Percentiles rank a stretch among this genome's conserved stretches.
Evolutionary conservation across 2,888 invertebrate species (phyloP).

Genomic region (Leptopilina drosophilae): DNA sequence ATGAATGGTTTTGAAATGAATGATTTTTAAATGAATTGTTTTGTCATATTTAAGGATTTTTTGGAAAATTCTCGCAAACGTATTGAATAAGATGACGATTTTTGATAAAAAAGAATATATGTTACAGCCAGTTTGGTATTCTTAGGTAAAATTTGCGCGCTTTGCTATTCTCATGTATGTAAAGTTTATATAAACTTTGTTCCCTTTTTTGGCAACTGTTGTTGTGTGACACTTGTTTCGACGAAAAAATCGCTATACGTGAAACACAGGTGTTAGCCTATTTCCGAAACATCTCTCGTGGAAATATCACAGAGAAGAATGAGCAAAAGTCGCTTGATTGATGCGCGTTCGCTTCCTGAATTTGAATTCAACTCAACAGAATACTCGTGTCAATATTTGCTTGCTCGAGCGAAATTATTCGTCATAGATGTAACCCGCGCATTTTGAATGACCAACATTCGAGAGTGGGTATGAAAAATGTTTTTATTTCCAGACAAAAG

Average conservation of each 20-base stretch:
- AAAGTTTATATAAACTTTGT: conserved; percentile 10
- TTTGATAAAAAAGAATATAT: no score
- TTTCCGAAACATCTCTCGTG: conserved; percentile 24
- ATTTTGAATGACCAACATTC: conserved; percentile 24
- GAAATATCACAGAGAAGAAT: conserved; percentile 34
- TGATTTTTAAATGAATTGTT: no score
- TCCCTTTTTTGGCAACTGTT: neutral
- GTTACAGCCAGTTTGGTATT: neutral
- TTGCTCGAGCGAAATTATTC: conserved; percentile 36
- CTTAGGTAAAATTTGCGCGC: conserved; percentile 4
- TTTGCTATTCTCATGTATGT: neutral
- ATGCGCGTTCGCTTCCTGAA: conserved; percentile 34
- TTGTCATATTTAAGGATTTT: neutral
- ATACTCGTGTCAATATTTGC: conserved; percentile 39
- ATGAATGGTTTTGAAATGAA: no score
- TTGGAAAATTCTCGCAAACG: neutral
- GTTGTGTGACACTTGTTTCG: conserved; percentile 4
- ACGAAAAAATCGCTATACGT: conserved; percentile 5
- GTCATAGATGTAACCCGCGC: conserved; percentile 27
- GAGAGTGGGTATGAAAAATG: neutral
- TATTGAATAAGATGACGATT: neutral
- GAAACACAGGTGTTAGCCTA: conserved; percentile 25
- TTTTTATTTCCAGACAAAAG: neutral
- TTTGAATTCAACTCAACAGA: conserved; percentile 35
- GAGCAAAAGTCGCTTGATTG: conserved; percentile 37